Base-by-base conservation (phyloP, 2,113 vertebrate genomes). In the Lycaon pictus region DNA sequence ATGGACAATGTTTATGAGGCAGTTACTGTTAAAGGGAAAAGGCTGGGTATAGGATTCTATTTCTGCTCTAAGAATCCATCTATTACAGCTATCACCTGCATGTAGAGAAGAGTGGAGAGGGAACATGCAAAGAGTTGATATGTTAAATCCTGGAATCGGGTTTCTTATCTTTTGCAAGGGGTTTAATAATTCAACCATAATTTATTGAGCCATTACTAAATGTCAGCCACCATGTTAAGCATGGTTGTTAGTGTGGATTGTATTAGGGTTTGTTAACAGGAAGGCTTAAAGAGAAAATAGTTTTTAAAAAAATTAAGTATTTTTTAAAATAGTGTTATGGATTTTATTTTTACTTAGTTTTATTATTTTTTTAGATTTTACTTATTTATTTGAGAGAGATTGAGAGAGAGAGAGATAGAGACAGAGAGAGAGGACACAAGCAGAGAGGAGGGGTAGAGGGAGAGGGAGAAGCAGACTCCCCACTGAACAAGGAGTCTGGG, bases 21-120 rank as follows among this genome's bases (percentile, higher is more conserved):
- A 93, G 94, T 97, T 97, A 92, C 80, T 84, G 37, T 95, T 88
- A 92, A 62, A 87, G 71, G 90, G 80, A 74, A 90, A 96, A 94
- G 82, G 53, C 32, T 94, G 65, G 69, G 88, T 95, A 84, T 35
- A 90, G 95, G 95, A 62, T 72, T 96, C 88, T 88, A 72, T 80
- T 97, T 96, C 77, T 93, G 37, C 58, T 93, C 53, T 95, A 94
- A 96, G 94, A 96, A 93, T 51, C 55, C 65, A 53, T 90, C 95
- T 90, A 63, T 95, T 96, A 94, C 97, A 92, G 90, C 53, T 51
- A 85, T 63, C 82, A 80, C 53, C 76, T 63, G 63, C 12, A 11
- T 5, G 27, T 69, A 62, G 96, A 79, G 62, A 79, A 81, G 58
- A 72, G 58, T 55, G n/a, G 87, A 84, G 88, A 93, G 35, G 43